A percentile compares a stretch with the other conserved stretches of the same genome.
These are phyloP conservation scores for Wasmannia auropunctata DNA, from an alignment of 1,140 invertebrate genomes.

Conservation along the genomic window DNA sequence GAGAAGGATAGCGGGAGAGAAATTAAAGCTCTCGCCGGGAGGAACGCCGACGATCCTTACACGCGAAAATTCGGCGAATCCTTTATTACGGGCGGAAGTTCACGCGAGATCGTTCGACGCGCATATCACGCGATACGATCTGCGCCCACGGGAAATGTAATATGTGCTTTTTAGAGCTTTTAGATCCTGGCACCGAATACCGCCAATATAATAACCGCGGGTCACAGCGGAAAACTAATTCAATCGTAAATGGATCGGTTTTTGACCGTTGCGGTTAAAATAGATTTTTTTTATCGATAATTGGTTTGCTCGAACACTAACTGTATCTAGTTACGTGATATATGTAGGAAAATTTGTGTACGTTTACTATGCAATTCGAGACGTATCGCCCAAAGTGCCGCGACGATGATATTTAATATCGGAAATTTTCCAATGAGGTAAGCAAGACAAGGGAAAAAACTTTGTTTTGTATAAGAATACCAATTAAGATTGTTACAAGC, in stretches of 20 bases:
- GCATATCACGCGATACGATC: conserved; percentile 38
- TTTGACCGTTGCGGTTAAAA: not conserved
- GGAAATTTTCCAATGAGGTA: not conserved
- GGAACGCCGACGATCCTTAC: conserved; percentile 15
- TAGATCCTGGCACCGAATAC: conserved; percentile 8
- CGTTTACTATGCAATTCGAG: not conserved
- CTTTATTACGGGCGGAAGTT: conserved; percentile 19
- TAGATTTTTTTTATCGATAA: not conserved
- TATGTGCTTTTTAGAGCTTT: conserved; percentile 20
- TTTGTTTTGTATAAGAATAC: not conserved
- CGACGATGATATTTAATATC: not conserved
- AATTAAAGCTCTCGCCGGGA: conserved; percentile 33
- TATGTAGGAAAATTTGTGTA: not conserved
- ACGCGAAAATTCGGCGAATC: conserved; percentile 44
- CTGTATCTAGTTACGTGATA: not conserved
- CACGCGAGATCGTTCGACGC: conserved; percentile 17
- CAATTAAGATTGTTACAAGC: not conserved
- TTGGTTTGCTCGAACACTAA: not conserved
- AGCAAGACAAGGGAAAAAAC: not conserved
- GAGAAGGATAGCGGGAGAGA: not conserved
- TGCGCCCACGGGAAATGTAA: conserved; percentile 28
- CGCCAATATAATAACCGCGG: not conserved
- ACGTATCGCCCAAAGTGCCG: not conserved
- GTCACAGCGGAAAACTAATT: not conserved
- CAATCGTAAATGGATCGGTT: not conserved